Base-by-base conservation (phyloP, 2,888 invertebrate species). In the Amiota communis region DNA sequence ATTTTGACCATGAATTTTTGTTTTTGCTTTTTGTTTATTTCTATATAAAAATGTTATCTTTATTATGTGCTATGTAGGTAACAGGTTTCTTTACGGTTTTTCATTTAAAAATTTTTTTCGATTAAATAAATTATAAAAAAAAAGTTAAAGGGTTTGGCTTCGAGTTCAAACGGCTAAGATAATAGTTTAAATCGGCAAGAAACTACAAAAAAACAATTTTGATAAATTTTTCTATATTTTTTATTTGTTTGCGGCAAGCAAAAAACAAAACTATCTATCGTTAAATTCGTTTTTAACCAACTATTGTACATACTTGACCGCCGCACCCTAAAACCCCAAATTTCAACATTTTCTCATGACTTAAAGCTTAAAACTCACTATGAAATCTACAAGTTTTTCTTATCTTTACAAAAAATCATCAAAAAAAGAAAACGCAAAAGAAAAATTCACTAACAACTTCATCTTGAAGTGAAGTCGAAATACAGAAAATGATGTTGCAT, bases 21-120 rank as follows among this genome's bases (percentile, higher is more conserved):
- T 17, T 59, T 17, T 51, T 51, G 59, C 47, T 73, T 77, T 73
- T 75, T 78, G n/a, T n/a, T n/a, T n/a, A n/a, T n/a, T n/a, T n/a
- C n/a, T 69, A 72, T 72, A 72, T 80, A 75, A 64, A 75, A 80
- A 73, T 75, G 23, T 36, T 70, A 56, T 70, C 48, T 64, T 76
- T 47, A 65, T 74, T 72, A 46, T 36, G 69, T 68, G n/a, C n/a
- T n/a, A n/a, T n/a, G n/a, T n/a, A n/a, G n/a, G n/a, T n/a, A 68
- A 80, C 74, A 80, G 77, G 79, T 79, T 77, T 13, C 15, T 6
- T 13, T 53, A 53, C 12, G 9, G 9, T 59, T 17, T n/a, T 68
- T 8, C 9, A 8, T 23, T 49, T 49, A 79, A 79, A 56, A 72
- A 57, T 65, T 6, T 36, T 6, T 36, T 36, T 36, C 36, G 36